phyloP scores from a whole-genome alignment of 2,797 vertebrate genomes.

The Platalea minor region DNA sequence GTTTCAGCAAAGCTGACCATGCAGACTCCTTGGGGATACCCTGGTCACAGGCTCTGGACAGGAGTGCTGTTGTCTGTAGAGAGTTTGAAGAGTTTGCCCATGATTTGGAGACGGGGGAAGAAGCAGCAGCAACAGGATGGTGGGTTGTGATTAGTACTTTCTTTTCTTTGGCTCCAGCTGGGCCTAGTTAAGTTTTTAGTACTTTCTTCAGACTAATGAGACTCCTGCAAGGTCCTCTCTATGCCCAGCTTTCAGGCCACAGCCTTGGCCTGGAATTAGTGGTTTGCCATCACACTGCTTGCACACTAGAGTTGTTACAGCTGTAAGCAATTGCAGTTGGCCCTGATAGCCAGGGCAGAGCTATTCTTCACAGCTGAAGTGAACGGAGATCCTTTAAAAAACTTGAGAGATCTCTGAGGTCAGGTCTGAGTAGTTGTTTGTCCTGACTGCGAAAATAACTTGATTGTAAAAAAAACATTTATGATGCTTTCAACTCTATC shows the following conservation, averaged over 20 bases:
- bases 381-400: conserved; percentile 34
- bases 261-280: background rate
- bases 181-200: background rate
- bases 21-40: background rate
- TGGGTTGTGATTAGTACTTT: background rate
- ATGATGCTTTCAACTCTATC: conserved; percentile 4
- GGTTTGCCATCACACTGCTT: background rate
- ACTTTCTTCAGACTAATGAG: background rate
- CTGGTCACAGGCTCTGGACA: background rate
- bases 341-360: background rate
- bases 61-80: background rate
- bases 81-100: background rate
- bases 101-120: background rate
- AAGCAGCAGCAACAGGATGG: background rate
- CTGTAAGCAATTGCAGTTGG: conserved; percentile 37
- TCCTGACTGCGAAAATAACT: conserved; percentile 28
- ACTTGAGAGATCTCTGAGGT: background rate
- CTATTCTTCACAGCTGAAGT: background rate
- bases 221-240: background rate
- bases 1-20: background rate
- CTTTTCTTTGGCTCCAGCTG: background rate
- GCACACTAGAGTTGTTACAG: conserved; percentile 11
- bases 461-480: conserved; percentile 1
- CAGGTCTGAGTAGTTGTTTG: conserved; percentile 15
- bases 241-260: background rate